Percentiles rank a stretch among this genome's conserved stretches.
Conservation (phyloP, 2,113 vertebrate genomes). For the Agapornis roseicollis region DNA sequence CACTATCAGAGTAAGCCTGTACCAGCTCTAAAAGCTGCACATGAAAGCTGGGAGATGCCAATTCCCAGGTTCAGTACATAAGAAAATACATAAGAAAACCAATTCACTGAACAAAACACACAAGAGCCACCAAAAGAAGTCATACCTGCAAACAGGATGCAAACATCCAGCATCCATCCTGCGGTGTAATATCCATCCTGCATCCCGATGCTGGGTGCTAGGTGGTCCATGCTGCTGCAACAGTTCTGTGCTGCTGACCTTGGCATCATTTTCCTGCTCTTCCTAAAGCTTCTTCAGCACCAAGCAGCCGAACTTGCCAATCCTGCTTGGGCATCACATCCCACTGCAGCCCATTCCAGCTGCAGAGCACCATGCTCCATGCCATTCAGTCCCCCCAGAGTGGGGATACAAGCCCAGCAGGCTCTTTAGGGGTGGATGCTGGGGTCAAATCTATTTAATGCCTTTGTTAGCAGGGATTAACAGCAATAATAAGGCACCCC, state of each 20-base stretch:
- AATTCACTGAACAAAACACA: background rate
- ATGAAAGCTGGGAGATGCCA: background rate
- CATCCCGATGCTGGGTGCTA: background rate
- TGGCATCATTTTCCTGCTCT: background rate
- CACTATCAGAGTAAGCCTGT: fast-evolving
- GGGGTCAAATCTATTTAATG: background rate
- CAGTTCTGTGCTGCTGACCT: background rate
- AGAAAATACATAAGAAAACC: background rate
- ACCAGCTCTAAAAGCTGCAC: background rate
- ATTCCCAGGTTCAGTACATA: background rate
- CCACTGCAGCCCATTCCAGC: background rate
- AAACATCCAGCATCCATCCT: background rate
- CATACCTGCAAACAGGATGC: fast-evolving
- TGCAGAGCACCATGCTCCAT: fast-evolving
- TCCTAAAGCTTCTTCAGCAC: background rate
- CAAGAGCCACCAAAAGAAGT: background rate
- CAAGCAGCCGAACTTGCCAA: background rate
- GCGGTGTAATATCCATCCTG: fast-evolving
- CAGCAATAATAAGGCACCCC: background rate
- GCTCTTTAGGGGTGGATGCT: background rate
- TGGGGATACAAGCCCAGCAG: background rate
- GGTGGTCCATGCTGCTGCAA: background rate
- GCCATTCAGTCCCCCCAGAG: fast-evolving
- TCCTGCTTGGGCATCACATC: background rate
- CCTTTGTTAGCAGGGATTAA: background rate